Base-by-base conservation (phyloP, 1,140 invertebrate genomes). In the Drosophila teissieri region DNA sequence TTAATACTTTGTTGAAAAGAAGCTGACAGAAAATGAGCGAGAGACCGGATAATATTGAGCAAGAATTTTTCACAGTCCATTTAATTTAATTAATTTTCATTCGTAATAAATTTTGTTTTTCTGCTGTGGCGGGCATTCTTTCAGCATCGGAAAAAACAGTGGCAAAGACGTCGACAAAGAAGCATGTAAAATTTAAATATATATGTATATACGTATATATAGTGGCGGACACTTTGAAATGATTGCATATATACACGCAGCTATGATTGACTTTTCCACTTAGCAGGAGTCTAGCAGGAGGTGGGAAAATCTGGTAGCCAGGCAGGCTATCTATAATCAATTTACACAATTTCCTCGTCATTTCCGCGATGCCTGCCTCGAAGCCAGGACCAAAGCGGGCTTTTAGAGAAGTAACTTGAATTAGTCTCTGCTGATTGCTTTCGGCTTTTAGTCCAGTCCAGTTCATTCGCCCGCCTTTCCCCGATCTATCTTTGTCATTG, bases 81-180 rank as follows among this genome's bases (percentile, higher is more conserved):
- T 86, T 82, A 88, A 86, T 76, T 86, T 85, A 85, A 85, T 85
- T 85, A 85, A 85, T 85, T 85, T 85, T 82, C 75, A 81, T 86
- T 81, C 70, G 74, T 67, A 67, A 86, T 81, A 86, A 78, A 85
- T 85, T 85, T 86, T 85, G 73, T 70, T 74, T 72, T 80, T 70
- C 56, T 64, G 65, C 62, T 84, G 44, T 34, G 63, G 67, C 37
- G 40, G 44, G 3, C 63, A 40, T 70, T 70, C 53, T 64, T 37
- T 49, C 37, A 51, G 40, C n/a, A 46, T 12, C 14, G 14, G 0
- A 14, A 54, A 15, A 31, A 39, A 24, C 24, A 24, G 44, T 37
- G 54, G 27, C 36, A 54, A 65, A 56, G 49, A 56, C 40, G 63
- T 49, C 36, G 57, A 60, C 62, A 56, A 51, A 46, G 37, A 67